Conservation (phyloP, 2,797 vertebrate species). For the Prionace glauca region DNA sequence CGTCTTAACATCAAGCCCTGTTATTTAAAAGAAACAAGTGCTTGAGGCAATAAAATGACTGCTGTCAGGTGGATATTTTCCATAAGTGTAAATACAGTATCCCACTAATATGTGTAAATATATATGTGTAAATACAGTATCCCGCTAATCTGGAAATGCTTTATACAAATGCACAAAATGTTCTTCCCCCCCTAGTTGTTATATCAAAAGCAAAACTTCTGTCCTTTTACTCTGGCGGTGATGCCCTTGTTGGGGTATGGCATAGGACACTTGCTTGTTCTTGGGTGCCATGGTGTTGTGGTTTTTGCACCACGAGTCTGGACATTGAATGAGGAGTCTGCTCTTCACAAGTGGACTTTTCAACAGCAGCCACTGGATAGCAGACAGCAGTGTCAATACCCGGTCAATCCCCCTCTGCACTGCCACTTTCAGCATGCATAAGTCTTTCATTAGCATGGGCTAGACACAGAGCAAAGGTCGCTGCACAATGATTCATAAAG, state of each 20-base stretch:
- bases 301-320: not conserved
- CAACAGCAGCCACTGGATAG: not conserved
- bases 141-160: not conserved
- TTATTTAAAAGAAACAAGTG: not conserved
- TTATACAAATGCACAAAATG: not conserved
- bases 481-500: not conserved
- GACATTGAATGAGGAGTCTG: not conserved
- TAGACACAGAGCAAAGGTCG: not conserved
- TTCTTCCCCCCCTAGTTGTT: no score
- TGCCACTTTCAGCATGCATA: not conserved
- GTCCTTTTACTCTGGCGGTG: not conserved
- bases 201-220: not conserved
- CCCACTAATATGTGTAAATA: not conserved
- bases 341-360: not conserved
- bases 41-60: not conserved
- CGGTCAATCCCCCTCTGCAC: not conserved
- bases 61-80: not conserved
- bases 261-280: not conserved
- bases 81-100: not conserved
- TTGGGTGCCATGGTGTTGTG: not conserved
- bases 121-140: not conserved
- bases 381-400: not conserved
- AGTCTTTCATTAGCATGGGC: not conserved
- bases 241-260: not conserved
- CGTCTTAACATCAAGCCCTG: conserved; percentile 15